phyloP scores from a whole-genome alignment of 2,888 invertebrate genomes.

The Rhingia rostrata region DNA sequence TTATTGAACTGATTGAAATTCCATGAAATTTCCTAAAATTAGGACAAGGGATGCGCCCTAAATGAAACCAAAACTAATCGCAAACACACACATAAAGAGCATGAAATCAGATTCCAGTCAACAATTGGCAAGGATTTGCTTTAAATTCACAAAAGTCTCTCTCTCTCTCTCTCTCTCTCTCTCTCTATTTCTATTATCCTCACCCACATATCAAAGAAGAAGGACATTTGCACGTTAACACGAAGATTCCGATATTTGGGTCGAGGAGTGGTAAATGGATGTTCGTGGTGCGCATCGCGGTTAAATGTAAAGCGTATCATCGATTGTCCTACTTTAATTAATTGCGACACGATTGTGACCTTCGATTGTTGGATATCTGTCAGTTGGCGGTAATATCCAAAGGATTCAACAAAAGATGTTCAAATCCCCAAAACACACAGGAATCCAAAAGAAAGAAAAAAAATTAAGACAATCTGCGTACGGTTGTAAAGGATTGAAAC shows the following conservation, averaged over 20 bases:
- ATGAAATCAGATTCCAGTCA: conserved; percentile 68
- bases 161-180: conserved; percentile 19
- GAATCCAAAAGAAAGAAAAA: conserved; percentile 1
- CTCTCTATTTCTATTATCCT: conserved; percentile 35
- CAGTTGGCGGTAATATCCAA: conserved; percentile 60
- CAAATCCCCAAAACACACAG: neutral
- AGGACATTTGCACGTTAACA: conserved; percentile 33
- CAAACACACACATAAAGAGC: conserved; percentile 18
- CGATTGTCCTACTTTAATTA: conserved; percentile 74
- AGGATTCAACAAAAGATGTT: conserved; percentile 49
- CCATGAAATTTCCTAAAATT: conserved; percentile 3
- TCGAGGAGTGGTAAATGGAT: conserved; percentile 22
- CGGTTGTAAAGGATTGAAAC: conserved; percentile 17
- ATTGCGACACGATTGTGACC: conserved; percentile 76
- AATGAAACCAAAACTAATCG: neutral
- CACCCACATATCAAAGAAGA: conserved; percentile 62
- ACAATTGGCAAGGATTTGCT: conserved; percentile 37
- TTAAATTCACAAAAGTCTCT: neutral
- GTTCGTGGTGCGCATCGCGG: conserved; percentile 53
- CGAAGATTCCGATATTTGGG: conserved; percentile 23
- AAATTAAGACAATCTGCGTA: conserved; percentile 7
- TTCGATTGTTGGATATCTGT: conserved; percentile 67
- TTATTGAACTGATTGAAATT: neutral
- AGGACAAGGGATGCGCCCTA: conserved; percentile 55
- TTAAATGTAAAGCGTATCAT: conserved; percentile 62